Evolutionary conservation across 2,797 vertebrate species (phyloP), one percentile per base, ranked within the genome.

Genomic region (Falco concolor): DNA sequence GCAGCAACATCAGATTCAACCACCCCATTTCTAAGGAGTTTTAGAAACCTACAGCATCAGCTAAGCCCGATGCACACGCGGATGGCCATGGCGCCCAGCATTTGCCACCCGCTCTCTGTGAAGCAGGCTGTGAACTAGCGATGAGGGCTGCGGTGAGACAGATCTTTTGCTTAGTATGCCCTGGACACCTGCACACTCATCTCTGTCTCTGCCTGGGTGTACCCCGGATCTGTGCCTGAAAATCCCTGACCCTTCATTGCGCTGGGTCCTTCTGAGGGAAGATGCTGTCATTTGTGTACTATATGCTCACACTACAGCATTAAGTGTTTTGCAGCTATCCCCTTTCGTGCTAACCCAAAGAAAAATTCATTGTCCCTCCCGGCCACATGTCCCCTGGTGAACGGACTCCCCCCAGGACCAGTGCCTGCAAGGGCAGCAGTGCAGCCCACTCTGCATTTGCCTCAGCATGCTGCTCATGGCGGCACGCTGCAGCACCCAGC

Each of bases 391-490:
- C 6, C 38, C 30, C 50, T n/a, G 38, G 36, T 34, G 42, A 67
- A 49, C 2, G 20, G 54, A 5, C 19, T 50, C 10, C 38, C 11
- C 14, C 44, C 28, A 50, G 52, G n/a, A 70, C 10, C 40, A 24
- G 50, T 8, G 70, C 22, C 61, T 49, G 34, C 8, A 10, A 7
- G 70, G 52, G 30, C 36, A 67, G 64, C 49, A 54, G 38, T 8
- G 34, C 28, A 76, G 60, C 21, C 45, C 2, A 1, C 15, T 24
- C 72, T 44, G 25, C 6, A 2, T 53, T 73, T 54, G 23, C 52
- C 61, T 42, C 44, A 60, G 27, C 0, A 0, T 59, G 81, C 49
- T 40, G 75, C 75, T 64, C 0, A 0, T 65, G 57, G 20, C 0
- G 50, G 42, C 11, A 8, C 15, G 23, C 59, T 61, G 50, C 54